Conservation (phyloP, 2,797 vertebrate genomes). For the Coregonus ussuriensis region DNA sequence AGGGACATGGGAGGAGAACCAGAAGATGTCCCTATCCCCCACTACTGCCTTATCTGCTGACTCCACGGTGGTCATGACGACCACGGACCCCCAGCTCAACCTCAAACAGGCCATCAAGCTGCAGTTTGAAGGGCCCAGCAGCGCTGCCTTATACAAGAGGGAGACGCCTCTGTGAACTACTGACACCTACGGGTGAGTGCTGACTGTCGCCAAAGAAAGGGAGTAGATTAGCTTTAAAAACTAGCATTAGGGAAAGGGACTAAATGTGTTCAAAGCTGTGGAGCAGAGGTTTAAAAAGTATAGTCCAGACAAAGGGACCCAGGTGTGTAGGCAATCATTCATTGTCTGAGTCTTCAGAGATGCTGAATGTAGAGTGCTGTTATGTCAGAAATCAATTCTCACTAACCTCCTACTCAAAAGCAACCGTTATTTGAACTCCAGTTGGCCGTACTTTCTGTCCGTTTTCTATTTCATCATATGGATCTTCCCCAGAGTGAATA, state of each 20-base stretch:
- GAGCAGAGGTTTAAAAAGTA: no score
- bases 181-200: constrained; percentile 30
- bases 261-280: neutral
- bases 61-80: constrained; percentile 65
- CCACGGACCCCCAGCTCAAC: constrained; percentile 79
- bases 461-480: neutral
- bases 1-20: constrained; percentile 62
- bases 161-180: constrained; percentile 79
- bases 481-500: neutral
- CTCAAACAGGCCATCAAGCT: constrained; percentile 85
- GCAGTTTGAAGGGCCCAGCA: constrained; percentile 84
- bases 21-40: constrained; percentile 63
- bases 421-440: neutral
- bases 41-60: constrained; percentile 73
- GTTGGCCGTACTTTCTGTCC: neutral
- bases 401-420: neutral
- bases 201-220: neutral
- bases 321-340: no score
- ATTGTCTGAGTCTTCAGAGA: no score
- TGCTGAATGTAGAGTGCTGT: no score
- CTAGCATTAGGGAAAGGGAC: neutral
- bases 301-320: neutral
- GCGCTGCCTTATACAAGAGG: constrained; percentile 77
- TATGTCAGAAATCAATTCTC: neutral
- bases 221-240: neutral